Evolutionary conservation across 1,140 invertebrate species (phyloP).

Genomic region (Diorhabda sublineata): DNA sequence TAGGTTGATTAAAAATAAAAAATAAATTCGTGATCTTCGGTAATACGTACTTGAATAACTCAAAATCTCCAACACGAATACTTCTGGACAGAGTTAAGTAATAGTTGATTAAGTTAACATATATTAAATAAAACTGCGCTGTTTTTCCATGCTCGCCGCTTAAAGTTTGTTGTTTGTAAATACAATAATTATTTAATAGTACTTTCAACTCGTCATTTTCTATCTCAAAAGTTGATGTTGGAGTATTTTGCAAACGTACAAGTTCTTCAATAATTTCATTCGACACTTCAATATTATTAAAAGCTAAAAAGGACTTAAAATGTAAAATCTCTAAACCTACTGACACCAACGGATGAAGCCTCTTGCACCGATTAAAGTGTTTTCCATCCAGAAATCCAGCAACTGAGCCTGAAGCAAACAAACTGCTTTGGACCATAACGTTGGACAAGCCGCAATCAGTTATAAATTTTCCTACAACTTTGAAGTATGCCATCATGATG

Average conservation of each 20-base stretch:
- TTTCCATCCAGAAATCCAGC: constrained; percentile 41
- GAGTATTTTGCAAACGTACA: too few species aligned
- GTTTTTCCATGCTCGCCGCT: constrained; percentile 41
- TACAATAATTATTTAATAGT: neutral
- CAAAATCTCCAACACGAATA: constrained; percentile 36
- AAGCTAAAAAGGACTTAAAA: constrained; percentile 18
- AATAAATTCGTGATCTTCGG: neutral
- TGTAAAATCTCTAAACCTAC: constrained; percentile 39
- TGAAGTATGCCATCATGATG: neutral
- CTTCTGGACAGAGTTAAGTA: constrained; percentile 31
- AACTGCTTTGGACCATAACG: constrained; percentile 40
- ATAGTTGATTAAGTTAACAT: constrained; percentile 36
- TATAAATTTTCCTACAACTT: constrained; percentile 37
- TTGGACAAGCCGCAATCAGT: constrained; percentile 41
- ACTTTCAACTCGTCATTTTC: too few species aligned
- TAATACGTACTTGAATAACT: constrained; percentile 25
- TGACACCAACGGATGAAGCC: constrained; percentile 38
- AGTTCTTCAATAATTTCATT: too few species aligned
- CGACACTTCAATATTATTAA: neutral
- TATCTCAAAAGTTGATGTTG: too few species aligned
- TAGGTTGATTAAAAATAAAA: too few species aligned
- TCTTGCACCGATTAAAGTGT: constrained; percentile 27
- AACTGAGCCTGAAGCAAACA: constrained; percentile 41
- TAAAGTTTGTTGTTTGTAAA: constrained; percentile 20
- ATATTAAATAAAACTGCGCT: constrained; percentile 36